A percentile compares a stretch with the other conserved stretches of the same genome.
These are phyloP conservation scores for Microchrysa polita DNA, from an alignment of 2,888 invertebrate species.

Conservation along the genomic window DNA sequence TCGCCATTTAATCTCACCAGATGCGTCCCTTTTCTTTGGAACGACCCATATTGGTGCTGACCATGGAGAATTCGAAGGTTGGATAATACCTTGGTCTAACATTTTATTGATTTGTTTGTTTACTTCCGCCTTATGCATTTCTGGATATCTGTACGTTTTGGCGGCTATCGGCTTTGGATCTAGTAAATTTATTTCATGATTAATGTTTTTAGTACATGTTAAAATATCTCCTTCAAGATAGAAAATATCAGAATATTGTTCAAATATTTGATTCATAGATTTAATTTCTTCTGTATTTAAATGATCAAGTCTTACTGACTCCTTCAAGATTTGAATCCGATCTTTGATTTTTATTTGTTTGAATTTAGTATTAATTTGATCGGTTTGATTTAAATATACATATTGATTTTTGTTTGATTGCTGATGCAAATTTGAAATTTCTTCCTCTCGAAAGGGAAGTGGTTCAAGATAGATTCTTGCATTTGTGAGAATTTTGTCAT, in stretches of 20 bases:
- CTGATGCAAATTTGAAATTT: too few relatives aligned
- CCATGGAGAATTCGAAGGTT: conserved; percentile 51
- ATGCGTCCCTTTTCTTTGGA: conserved; percentile 53
- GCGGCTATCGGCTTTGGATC: conserved; percentile 2
- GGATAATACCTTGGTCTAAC: conserved; percentile 49
- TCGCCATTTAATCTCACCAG: conserved; percentile 53
- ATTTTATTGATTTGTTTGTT: conserved; percentile 28
- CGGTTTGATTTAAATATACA: too few relatives aligned
- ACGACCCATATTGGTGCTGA: conserved; percentile 52
- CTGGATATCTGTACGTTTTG: conserved; percentile 36
- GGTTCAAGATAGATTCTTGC: too few relatives aligned
- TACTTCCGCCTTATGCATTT: conserved; percentile 32
- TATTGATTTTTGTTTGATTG: too few relatives aligned
- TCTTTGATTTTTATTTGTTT: too few relatives aligned
- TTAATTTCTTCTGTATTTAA: conserved; percentile 55
- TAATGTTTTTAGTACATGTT: conserved; percentile 52
- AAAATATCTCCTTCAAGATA: conserved; percentile 55
- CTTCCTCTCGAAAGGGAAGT: too few relatives aligned
- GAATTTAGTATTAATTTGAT: too few relatives aligned
- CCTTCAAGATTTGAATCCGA: conserved; percentile 2
- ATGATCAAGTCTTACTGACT: conserved; percentile 46
- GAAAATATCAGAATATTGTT: conserved; percentile 56
- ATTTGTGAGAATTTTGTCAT: background rate
- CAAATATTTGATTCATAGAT: conserved; percentile 51
- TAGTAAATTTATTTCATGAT: conserved; percentile 7